Base-by-base conservation (phyloP, 2,888 invertebrate species). In the Papilio demoleus region DNA sequence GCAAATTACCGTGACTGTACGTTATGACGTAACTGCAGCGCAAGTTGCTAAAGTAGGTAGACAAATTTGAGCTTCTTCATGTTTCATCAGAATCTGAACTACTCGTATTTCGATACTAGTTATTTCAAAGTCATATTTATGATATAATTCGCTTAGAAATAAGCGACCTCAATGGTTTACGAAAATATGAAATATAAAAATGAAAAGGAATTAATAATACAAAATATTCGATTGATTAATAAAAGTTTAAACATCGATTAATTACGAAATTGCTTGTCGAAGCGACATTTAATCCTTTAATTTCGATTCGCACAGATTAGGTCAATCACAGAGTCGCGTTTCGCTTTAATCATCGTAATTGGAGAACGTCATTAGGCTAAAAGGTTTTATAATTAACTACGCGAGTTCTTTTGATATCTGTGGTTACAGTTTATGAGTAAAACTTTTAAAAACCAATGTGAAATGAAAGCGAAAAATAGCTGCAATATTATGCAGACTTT, bases 311-410 rank as follows among this genome's bases (percentile, higher is more conserved):
- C 17, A 19, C n/a, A 27, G 36, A 56, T 58, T 63, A 42, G 12
- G 27, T 36, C 17, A 68, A 22, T 58, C 22, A n/a, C 53, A 17
- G 53, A 56, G n/a, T 6, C 34, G 17, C 14, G 17, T 47, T 50
- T 45, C 17, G 53, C 19, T 64, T 56, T 34, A 69, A 65, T 69
- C 40, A 65, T 50, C 9, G 5, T 65, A 45, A 62, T 61, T 53
- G 42, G 34, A 47, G 50, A 42, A 63, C 40, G 31, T 68, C 34
- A 63, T 40, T 40, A 17, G 50, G 60, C 64, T 64, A 59, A 59
- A 59, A 68, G 64, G 47, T 50, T 67, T 24, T 40, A 38, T 60
- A 67, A 67, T 61, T 60, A 60, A 38, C 60, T 24, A 24, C 19
- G 19, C 22, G 14, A 66, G 58, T 47, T 42, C 47, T 36, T n/a